phyloP scores from a whole-genome alignment of 2,888 invertebrate species.

The Chaetogeoica ovagalla region DNA sequence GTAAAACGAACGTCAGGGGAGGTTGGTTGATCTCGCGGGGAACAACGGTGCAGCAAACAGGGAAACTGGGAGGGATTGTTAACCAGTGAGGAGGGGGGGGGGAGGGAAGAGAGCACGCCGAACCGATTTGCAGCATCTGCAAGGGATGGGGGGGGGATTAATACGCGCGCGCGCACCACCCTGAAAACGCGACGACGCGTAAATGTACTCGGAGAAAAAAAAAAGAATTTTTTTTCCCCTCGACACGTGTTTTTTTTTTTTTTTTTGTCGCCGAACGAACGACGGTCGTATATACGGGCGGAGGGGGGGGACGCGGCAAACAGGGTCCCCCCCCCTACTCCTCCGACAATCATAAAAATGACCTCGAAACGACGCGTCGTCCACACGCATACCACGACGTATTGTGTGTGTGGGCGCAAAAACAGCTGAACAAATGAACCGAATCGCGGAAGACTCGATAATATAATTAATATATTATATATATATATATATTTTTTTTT shows the following conservation, averaged over 20 bases:
- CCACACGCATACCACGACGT: background rate
- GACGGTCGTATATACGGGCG: too few species aligned
- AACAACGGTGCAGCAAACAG: too few species aligned
- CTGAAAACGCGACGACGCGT: background rate
- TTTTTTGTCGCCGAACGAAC: background rate
- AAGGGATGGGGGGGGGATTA: too few species aligned
- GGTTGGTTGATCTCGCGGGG: too few species aligned
- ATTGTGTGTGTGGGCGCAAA: background rate
- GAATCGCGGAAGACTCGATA: background rate
- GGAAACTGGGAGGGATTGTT: too few species aligned
- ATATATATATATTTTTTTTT: background rate
- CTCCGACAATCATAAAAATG: background rate
- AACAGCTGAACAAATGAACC: slow-evolving; percentile 1
- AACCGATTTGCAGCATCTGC: too few species aligned
- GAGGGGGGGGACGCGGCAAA: background rate
- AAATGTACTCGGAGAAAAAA: too few species aligned
- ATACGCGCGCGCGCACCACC: background rate
- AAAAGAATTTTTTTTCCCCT: background rate
- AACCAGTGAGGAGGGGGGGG: too few species aligned
- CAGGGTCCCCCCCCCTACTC: background rate
- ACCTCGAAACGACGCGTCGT: background rate
- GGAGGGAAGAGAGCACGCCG: too few species aligned
- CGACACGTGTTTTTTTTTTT: background rate
- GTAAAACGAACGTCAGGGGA: too few species aligned
- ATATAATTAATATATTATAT: too few species aligned